phyloP scores from a whole-genome alignment of 64 coral and sea anemone genomes.

The Acropora yongei region DNA sequence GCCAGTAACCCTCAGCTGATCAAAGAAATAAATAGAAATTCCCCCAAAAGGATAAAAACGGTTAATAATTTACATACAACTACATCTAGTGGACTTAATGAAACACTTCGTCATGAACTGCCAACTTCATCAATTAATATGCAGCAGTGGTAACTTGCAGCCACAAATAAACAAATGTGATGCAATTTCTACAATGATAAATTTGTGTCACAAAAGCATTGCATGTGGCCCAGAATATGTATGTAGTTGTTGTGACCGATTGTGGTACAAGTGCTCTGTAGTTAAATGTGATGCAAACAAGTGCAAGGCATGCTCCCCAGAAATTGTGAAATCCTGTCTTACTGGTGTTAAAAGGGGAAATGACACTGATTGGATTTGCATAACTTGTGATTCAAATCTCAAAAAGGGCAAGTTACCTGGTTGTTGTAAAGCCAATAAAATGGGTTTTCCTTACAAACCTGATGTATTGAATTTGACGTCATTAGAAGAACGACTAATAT shows the following conservation, averaged over 20 bases:
- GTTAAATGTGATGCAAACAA: constrained; percentile 51
- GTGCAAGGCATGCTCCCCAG: constrained; percentile 41
- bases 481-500: constrained; percentile 55
- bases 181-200: constrained; percentile 4
- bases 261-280: constrained; percentile 78
- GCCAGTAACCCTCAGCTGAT: background rate
- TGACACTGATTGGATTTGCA: constrained; percentile 71
- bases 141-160: constrained; percentile 9
- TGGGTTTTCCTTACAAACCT: constrained; percentile 60
- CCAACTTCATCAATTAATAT: constrained; percentile 13
- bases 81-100: background rate
- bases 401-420: constrained; percentile 45
- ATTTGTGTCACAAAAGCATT: constrained; percentile 61
- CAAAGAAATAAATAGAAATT: constrained; percentile 17
- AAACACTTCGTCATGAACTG: constrained; percentile 6
- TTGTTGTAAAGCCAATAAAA: constrained; percentile 46
- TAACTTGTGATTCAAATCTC: constrained; percentile 58
- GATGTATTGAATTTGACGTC: constrained; percentile 32
- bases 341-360: constrained; percentile 56
- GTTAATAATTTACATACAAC: background rate
- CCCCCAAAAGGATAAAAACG: background rate
- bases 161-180: constrained; percentile 1
- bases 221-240: constrained; percentile 72
- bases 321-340: constrained; percentile 59
- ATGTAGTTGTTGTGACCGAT: constrained; percentile 77